Percentiles rank a stretch among this genome's conserved stretches.
phyloP scores from a whole-genome alignment of 2,797 vertebrate species.

The Otus scops region DNA sequence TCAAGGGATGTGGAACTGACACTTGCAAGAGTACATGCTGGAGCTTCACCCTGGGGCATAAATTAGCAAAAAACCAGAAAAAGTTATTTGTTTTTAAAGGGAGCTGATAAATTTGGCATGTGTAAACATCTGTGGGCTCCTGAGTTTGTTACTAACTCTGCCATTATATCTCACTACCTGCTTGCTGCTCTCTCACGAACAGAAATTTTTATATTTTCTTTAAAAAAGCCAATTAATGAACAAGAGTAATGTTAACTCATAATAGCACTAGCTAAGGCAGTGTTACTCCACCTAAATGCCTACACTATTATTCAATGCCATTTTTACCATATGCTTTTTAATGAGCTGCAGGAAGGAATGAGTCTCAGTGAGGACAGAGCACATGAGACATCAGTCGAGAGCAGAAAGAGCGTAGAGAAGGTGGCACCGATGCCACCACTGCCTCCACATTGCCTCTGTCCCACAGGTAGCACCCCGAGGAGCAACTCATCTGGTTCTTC shows the following conservation, averaged over 20 bases:
- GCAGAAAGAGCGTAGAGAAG: neutral
- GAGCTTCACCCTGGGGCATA: neutral
- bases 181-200: neutral
- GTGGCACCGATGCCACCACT: fast-evolving
- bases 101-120: neutral
- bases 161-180: neutral
- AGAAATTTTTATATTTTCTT: neutral
- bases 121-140: neutral
- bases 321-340: neutral
- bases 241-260: neutral
- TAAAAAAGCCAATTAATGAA: neutral
- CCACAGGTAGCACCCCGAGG: neutral
- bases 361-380: neutral
- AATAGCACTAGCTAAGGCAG: neutral
- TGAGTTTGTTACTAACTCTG: neutral
- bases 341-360: neutral
- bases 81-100: neutral
- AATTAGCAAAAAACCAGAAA: neutral
- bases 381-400: fast-evolving
- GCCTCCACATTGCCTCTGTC: neutral
- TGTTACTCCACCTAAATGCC: neutral
- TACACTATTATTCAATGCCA: neutral
- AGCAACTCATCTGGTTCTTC: neutral
- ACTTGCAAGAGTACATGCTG: neutral
- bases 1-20: neutral